A percentile compares a stretch with the other conserved stretches of the same genome.
phyloP scores from a whole-genome alignment of 2,113 vertebrate species.

The Galeopterus variegatus region DNA sequence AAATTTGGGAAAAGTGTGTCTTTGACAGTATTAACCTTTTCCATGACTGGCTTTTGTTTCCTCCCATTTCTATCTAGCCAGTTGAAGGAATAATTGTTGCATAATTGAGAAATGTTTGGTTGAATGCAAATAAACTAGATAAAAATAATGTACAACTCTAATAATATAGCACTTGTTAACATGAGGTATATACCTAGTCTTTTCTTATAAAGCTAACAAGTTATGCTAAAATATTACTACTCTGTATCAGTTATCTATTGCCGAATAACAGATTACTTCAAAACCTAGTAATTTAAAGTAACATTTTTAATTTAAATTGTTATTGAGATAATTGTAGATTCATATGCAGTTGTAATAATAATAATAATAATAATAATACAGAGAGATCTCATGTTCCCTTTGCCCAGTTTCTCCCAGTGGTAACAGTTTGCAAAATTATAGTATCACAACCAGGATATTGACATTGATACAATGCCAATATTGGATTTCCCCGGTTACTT shows the following conservation, averaged over 20 bases:
- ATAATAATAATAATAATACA: background rate
- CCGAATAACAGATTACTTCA: background rate
- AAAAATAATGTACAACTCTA: background rate
- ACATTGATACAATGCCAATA: background rate
- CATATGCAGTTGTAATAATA: background rate
- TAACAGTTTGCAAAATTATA: background rate
- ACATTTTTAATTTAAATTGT: constrained; percentile 13
- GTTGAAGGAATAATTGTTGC: background rate
- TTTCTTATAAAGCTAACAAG: constrained; percentile 16
- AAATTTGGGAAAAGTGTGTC: background rate
- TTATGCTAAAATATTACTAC: background rate
- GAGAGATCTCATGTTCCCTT: background rate
- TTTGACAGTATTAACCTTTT: constrained; percentile 6
- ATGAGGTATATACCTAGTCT: background rate
- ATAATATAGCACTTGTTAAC: background rate
- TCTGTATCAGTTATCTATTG: background rate
- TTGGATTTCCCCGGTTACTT: background rate
- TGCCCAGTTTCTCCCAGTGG: background rate
- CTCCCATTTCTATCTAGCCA: background rate
- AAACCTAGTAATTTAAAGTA: background rate
- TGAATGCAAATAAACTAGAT: constrained; percentile 5
- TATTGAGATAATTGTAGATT: constrained; percentile 26
- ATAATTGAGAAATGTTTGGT: background rate
- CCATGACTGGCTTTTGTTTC: constrained; percentile 8
- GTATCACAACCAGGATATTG: background rate